A percentile compares a stretch with the other conserved stretches of the same genome.
These are phyloP conservation scores for Pangasianodon hypophthalmus DNA, from an alignment of 2,113 vertebrate species.

Conservation along the genomic window DNA sequence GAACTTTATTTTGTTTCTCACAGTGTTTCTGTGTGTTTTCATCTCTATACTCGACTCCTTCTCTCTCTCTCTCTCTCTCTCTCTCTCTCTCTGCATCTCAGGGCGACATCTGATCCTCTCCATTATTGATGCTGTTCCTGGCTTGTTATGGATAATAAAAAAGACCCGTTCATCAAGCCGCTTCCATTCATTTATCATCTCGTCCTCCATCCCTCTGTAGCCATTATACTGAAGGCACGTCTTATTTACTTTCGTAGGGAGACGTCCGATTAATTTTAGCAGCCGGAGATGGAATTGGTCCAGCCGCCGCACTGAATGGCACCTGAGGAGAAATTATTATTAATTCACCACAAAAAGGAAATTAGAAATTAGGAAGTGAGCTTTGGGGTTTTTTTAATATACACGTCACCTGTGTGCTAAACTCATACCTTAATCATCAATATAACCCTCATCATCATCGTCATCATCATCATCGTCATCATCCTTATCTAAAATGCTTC, in stretches of 20 bases:
- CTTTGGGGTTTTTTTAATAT: constrained; percentile 45
- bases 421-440: constrained; percentile 31
- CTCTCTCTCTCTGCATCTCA: not conserved
- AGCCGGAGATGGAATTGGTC: constrained; percentile 53
- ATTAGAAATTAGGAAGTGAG: constrained; percentile 55
- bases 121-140: constrained; percentile 54
- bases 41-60: not conserved
- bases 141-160: constrained; percentile 59
- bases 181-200: constrained; percentile 57
- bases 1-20: not conserved
- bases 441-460: constrained; percentile 21
- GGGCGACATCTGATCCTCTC: constrained; percentile 35
- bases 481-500: not conserved
- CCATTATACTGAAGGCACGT: constrained; percentile 51
- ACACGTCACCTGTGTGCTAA: constrained; percentile 35
- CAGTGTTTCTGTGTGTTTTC: not conserved
- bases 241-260: constrained; percentile 58
- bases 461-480: not conserved
- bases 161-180: constrained; percentile 51
- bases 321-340: constrained; percentile 57
- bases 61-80: not conserved
- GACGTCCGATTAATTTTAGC: constrained; percentile 58
- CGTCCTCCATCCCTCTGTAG: constrained; percentile 41
- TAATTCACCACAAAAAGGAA: constrained; percentile 59
- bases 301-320: constrained; percentile 44